Evolutionary conservation across 2,113 vertebrate genomes (phyloP), one percentile per base, ranked within the genome.

Genomic region (Aphelocoma coerulescens): DNA sequence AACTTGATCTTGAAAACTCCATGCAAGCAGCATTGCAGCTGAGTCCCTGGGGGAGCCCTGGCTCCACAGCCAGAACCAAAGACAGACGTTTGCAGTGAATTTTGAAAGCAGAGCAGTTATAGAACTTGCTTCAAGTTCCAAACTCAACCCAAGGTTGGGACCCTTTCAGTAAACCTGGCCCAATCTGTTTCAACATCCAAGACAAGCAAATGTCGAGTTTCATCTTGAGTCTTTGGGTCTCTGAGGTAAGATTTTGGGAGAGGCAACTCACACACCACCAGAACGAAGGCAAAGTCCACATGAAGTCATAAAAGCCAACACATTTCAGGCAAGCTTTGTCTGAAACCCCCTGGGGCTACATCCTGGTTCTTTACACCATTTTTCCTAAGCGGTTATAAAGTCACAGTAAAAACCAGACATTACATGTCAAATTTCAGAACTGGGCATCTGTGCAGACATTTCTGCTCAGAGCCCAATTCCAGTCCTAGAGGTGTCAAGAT

Each of bases 51-150:
- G 59, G 86, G 46, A 96, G 58, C 62, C 32, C 48, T 68, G 90
- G 79, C 73, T 94, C 92, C 62, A 54, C 49, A 76, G 75, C 48
- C 91, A 87, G 52, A 52, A 81, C 68, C 19, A 4, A 87, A 88
- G 82, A 78, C 17, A 44, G 10, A 61, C 0, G 2, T 54, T 79
- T 75, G 69, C 91, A 85, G 49, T 7, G 27, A n/a, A 61, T 72
- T 94, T 67, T 84, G 85, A 92, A 96, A 95, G 79, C 90, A 80
- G 57, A 76, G 65, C 73, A 49, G 83, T 84, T 96, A 74, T 85
- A 72, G 37, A 57, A 54, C 52, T 91, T 66, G 92, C 33, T 79
- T 87, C 68, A 54, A 95, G 73, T 87, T 78, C 2, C 3, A 95
- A 91, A 90, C 73, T 78, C 48, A 61, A 41, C 33, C 23, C 44